Percentiles rank a stretch among this genome's conserved stretches.
Conservation (phyloP, 1,140 invertebrate genomes). For the Octopus sinensis region DNA sequence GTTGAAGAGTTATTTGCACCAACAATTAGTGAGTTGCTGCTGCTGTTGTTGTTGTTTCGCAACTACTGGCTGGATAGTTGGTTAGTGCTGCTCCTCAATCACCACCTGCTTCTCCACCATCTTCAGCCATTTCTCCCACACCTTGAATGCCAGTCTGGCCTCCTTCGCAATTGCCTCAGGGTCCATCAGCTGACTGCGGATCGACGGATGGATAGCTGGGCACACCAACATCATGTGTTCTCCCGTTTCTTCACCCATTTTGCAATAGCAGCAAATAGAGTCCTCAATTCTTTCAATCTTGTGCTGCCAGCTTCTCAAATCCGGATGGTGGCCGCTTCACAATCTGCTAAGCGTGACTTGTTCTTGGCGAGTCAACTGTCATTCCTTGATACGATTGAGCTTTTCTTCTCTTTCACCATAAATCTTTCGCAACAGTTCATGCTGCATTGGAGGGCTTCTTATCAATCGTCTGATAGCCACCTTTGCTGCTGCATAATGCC, state of each 20-base stretch:
- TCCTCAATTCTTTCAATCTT: neutral
- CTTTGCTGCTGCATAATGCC: neutral
- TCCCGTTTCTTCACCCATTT: neutral
- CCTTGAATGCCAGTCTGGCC: neutral
- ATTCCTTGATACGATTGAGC: neutral
- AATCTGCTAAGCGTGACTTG: neutral
- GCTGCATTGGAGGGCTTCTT: neutral
- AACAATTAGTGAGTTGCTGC: too few species aligned
- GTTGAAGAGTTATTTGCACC: too few species aligned
- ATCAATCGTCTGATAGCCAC: neutral
- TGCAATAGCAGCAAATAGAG: neutral
- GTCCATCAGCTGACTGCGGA: neutral
- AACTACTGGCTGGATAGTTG: neutral
- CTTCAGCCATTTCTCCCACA: neutral
- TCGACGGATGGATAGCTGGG: neutral
- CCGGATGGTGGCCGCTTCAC: neutral
- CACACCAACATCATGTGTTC: neutral
- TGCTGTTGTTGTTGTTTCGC: neutral
- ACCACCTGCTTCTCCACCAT: neutral
- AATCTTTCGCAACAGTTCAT: neutral
- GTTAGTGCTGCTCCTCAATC: neutral
- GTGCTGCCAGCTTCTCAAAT: neutral
- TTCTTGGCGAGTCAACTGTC: neutral
- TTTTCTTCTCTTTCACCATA: conserved; percentile 1
- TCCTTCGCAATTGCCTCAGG: neutral